phyloP scores from a whole-genome alignment of 2,113 vertebrate genomes.

The Ophthalmotilapia sp. region DNA sequence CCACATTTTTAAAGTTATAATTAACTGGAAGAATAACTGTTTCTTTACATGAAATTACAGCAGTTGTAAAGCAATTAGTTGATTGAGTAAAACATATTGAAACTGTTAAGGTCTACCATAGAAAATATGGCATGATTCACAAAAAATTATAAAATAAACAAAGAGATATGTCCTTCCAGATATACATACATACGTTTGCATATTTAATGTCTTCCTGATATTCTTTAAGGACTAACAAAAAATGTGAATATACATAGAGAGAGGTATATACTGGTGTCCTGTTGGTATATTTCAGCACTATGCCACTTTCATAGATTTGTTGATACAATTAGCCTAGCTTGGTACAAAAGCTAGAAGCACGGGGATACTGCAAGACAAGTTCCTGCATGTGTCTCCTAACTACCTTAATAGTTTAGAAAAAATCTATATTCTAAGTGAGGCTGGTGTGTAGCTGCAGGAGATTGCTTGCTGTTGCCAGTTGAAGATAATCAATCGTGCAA shows the following conservation, averaged over 20 bases:
- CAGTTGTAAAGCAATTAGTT: neutral
- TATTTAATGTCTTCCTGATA: neutral
- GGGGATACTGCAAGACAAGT: neutral
- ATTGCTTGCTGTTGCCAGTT: neutral
- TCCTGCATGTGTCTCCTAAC: neutral
- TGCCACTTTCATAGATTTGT: neutral
- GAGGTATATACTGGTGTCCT: neutral
- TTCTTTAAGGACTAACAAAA: constrained; percentile 24
- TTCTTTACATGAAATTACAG: neutral
- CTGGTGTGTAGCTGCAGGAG: neutral
- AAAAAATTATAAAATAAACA: neutral
- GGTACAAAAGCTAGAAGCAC: neutral
- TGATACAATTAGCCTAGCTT: neutral
- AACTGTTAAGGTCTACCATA: neutral
- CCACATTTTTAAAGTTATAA: neutral
- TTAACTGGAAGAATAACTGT: neutral
- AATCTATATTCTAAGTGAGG: neutral
- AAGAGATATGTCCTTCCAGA: neutral
- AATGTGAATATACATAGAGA: neutral
- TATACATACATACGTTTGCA: neutral
- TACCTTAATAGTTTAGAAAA: neutral
- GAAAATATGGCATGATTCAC: neutral
- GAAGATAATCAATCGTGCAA: neutral
- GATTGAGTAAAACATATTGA: neutral
- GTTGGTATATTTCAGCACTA: neutral